Base-by-base conservation (phyloP, 2,113 vertebrate species). In the Planiliza haematocheilus region DNA sequence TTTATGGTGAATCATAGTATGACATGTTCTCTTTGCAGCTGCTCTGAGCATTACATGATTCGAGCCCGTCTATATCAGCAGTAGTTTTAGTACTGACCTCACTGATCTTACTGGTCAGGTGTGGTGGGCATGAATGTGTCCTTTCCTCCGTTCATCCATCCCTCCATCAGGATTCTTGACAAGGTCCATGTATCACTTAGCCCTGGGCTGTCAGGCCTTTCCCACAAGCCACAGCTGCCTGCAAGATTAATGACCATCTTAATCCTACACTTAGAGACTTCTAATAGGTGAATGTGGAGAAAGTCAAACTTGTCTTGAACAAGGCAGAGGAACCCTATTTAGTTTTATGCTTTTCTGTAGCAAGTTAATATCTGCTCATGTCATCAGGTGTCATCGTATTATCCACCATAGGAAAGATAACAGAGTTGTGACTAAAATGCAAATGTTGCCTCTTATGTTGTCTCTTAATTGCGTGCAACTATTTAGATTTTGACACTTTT, bases 161-260 rank as follows among this genome's bases (percentile, higher is more conserved):
- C 71, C 56, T 82, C 83, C 78, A 84, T 90, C 88, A 86, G 62
- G 41, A 59, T 49, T 58, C 56, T 52, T 76, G 85, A 89, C 86
- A 89, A 74, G 85, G 74, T 83, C 78, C 77, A 86, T 89, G 89
- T 84, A 88, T 89, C 84, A 91, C 72, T 88, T 84, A 83, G 71
- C 76, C 85, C 57, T 73, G 55, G 43, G 58, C 79, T 88, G 86
- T 83, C 84, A 76, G 70, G 82, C 60, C 74, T 77, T 73, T 65
- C 73, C 80, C 66, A 87, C 74, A 67, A 80, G 51, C 77, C 62
- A 53, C 62, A 30, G 74, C 82, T 61, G 82, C 53, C 70, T 66
- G 46, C 59, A 82, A 90, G 88, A 92, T 90, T 83, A 87, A 91
- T 89, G 85, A 45, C 52, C 14, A 58, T 77, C 72, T 36, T 82